Evolutionary conservation across 1,140 invertebrate species (phyloP), one percentile per base, ranked within the genome.

Genomic region (Drosophila azteca): DNA sequence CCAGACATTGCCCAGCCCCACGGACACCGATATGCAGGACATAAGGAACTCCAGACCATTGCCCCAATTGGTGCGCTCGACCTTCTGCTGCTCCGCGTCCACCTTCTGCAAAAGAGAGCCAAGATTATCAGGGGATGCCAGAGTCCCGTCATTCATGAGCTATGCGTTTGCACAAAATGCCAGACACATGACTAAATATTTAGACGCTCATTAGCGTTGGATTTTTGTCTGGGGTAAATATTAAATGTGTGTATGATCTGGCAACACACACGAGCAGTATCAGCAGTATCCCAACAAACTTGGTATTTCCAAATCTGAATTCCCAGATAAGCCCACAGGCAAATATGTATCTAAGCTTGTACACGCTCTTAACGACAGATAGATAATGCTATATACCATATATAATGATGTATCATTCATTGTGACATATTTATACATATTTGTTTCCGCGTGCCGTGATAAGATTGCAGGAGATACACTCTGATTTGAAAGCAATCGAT

Each of bases 11-110:
- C 97, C 97, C 26, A 98, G 92, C 1, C 97, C 97, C 3, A 98
- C 96, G 0, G 97, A 97, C 62, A 97, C 96, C 31, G 96, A 95
- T 53, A 98, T 96, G 82, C 96, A 97, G 1, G 97, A 97, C 93
- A 98, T 95, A 0, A 98, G 92, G 84, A 98, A 98, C 83, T 98
- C 97, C 2, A 97, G 79, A 55, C 96, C 94, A 80, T 95, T 97
- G 8, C 94, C 94, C 97, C 97, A 98, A 87, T 95, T 95, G 1
- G 94, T 94, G 44, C 96, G 92, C 26, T 93, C 92, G 17, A 0
- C 13, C 6, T 75, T 69, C 17, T 69, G 60, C 22, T 66, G 59
- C 24, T 80, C 81, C 53, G 79, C 81, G 20, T 79, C 68, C 29
- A 65, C 35, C 2, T 50, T 64, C 88, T 90, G 53, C 3, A 6